phyloP scores from a whole-genome alignment of 2,113 vertebrate species.

The Petaurus breviceps region DNA sequence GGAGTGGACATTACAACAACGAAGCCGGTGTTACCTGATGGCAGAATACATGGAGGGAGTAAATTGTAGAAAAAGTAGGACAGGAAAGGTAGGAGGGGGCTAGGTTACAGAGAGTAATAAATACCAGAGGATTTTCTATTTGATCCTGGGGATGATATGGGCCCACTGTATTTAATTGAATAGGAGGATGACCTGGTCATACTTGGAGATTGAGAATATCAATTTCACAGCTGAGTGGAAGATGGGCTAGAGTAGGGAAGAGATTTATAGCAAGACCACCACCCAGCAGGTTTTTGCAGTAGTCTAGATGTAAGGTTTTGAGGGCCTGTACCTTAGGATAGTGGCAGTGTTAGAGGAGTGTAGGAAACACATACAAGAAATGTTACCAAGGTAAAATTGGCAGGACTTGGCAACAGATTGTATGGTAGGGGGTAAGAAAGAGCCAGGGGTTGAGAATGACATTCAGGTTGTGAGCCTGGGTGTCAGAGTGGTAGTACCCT shows the following conservation, averaged over 20 bases:
- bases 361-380: not conserved
- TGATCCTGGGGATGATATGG: not conserved
- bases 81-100: not conserved
- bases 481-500: not conserved
- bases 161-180: not conserved
- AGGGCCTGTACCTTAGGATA: not conserved
- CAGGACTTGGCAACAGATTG: not conserved
- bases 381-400: not conserved
- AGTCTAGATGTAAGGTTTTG: not conserved
- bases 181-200: not conserved
- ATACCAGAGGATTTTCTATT: not conserved
- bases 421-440: not conserved
- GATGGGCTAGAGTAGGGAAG: not conserved
- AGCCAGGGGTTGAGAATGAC: not conserved
- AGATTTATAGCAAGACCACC: not conserved
- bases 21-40: not conserved
- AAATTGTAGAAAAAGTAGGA: not conserved
- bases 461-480: not conserved
- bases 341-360: not conserved
- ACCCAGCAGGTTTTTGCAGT: not conserved
- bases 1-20: not conserved
- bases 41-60: not conserved
- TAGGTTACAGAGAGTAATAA: not conserved
- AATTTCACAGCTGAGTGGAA: not conserved
- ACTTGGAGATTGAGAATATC: not conserved